Evolutionary conservation across 2,113 vertebrate genomes (phyloP).

Genomic region (Burhinus oedicnemus): DNA sequence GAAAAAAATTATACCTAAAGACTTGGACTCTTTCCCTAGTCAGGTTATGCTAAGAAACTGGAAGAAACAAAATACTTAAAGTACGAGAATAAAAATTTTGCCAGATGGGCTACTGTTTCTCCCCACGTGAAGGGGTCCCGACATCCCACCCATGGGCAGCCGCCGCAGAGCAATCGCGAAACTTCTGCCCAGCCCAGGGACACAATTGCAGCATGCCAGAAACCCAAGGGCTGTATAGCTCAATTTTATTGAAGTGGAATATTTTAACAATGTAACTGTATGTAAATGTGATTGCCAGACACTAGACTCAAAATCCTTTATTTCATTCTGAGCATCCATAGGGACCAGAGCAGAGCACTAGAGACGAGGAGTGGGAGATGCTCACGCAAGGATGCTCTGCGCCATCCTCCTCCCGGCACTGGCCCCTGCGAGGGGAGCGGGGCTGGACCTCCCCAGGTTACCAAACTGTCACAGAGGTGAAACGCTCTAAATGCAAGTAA

Average conservation of each 20-base stretch:
- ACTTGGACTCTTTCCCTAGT: not conserved
- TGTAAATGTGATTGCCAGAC: not conserved
- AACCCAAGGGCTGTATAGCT: not conserved
- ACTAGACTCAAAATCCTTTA: not conserved
- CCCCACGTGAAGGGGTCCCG: fast-evolving
- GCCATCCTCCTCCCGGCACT: not conserved
- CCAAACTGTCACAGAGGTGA: fast-evolving
- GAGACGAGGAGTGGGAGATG: not conserved
- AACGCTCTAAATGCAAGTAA: not conserved
- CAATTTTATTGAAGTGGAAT: not conserved
- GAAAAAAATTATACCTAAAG: not conserved
- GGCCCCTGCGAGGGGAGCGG: fast-evolving
- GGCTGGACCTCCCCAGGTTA: fast-evolving
- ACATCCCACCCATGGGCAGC: not conserved
- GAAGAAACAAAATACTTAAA: not conserved
- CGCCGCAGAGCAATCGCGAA: fast-evolving
- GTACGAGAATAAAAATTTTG: not conserved
- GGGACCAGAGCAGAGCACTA: not conserved
- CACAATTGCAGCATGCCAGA: not conserved
- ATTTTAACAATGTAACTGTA: not conserved
- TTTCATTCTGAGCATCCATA: not conserved
- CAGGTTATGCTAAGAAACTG: not conserved
- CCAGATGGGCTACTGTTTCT: not conserved
- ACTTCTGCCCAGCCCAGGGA: not conserved
- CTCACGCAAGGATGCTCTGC: fast-evolving